These are phyloP conservation scores for Congeria kusceri DNA, from an alignment of 2,888 invertebrate species.

Conservation along the genomic window DNA sequence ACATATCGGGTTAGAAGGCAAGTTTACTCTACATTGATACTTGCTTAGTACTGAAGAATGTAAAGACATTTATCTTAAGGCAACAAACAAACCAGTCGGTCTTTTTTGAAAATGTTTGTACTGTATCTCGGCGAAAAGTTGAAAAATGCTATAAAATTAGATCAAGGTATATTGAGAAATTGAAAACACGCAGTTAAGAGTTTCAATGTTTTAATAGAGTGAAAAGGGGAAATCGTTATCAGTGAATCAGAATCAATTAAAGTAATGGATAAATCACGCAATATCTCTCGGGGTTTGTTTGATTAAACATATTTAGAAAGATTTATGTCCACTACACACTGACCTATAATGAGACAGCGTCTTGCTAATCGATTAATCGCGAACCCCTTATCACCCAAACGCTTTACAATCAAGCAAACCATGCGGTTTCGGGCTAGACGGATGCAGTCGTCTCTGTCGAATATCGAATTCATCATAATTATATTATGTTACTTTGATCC, in stretches of 20 bases:
- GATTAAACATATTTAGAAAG: conserved; percentile 1
- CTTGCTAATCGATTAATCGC: not conserved
- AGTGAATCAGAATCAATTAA: conserved; percentile 36
- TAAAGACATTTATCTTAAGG: not conserved
- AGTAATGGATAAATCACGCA: conserved; percentile 30
- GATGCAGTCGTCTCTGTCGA: too few relatives aligned
- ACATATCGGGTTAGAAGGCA: too few relatives aligned
- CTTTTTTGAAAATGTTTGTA: not conserved
- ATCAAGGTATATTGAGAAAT: not conserved
- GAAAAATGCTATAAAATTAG: not conserved
- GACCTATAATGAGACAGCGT: not conserved
- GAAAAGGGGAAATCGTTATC: conserved; percentile 11
- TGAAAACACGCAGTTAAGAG: too few relatives aligned
- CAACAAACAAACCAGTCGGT: not conserved
- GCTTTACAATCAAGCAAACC: too few relatives aligned
- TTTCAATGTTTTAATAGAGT: not conserved
- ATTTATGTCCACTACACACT: not conserved
- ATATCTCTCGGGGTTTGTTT: not conserved
- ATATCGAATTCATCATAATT: too few relatives aligned
- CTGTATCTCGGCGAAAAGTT: not conserved
- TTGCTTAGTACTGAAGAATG: not conserved
- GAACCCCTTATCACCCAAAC: too few relatives aligned
- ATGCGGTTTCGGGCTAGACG: too few relatives aligned
- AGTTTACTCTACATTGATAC: not conserved
- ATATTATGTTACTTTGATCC: too few relatives aligned